phyloP scores from a whole-genome alignment of 2,113 vertebrate species.

The Macheiramphus alcinus region DNA sequence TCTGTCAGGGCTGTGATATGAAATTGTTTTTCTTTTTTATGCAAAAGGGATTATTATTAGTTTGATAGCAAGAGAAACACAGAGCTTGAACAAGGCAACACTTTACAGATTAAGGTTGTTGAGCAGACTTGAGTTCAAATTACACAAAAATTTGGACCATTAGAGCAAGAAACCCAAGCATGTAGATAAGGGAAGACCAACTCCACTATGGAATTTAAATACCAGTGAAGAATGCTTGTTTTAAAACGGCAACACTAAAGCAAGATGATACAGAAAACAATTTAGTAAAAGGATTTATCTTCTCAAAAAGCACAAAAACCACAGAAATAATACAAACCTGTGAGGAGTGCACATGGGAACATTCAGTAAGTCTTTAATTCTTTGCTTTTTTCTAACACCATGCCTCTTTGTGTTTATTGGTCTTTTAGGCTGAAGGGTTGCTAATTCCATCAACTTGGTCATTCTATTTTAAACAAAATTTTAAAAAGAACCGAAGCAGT shows the following conservation, averaged over 20 bases:
- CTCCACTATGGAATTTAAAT: neutral
- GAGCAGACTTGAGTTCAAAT: neutral
- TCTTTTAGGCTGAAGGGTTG: slow-evolving; percentile 90
- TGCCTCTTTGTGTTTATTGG: slow-evolving; percentile 79
- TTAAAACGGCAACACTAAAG: neutral
- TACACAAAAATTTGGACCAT: neutral
- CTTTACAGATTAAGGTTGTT: neutral
- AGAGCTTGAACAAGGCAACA: neutral
- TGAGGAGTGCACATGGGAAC: slow-evolving; percentile 75
- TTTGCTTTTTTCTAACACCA: slow-evolving; percentile 87
- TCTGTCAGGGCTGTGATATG: neutral
- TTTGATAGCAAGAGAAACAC: neutral
- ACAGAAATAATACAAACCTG: slow-evolving; percentile 75
- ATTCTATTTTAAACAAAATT: slow-evolving; percentile 72
- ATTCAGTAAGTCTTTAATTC: slow-evolving; percentile 89
- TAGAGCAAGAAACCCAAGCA: neutral
- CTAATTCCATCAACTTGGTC: slow-evolving; percentile 89
- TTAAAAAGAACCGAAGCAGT: neutral
- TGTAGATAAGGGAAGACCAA: neutral
- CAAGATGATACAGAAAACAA: neutral
- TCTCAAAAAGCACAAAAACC: neutral
- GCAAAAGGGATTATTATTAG: neutral
- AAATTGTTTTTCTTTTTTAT: neutral
- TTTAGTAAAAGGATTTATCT: neutral
- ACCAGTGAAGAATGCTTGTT: neutral